Evolutionary conservation across 2,888 invertebrate species (phyloP).

Genomic region (Thumatha senex): DNA sequence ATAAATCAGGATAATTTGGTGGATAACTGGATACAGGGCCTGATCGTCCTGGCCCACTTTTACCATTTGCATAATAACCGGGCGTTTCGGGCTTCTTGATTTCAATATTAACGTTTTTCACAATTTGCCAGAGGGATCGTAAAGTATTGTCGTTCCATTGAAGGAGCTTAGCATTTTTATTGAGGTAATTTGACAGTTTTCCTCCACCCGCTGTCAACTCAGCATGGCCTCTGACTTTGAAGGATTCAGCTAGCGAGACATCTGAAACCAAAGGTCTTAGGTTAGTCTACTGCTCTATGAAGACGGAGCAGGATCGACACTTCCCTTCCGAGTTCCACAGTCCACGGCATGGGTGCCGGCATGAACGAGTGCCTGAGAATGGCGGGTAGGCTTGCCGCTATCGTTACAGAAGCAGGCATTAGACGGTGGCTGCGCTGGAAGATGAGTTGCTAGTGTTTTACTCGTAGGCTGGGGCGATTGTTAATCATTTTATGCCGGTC

Average conservation of each 20-base stretch:
- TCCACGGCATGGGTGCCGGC: too few relatives aligned
- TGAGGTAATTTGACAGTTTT: background rate
- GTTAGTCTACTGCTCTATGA: too few relatives aligned
- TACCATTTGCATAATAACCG: background rate
- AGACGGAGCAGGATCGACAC: too few relatives aligned
- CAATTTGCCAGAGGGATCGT: background rate
- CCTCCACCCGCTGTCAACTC: background rate
- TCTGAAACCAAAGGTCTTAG: background rate
- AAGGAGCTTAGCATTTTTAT: background rate
- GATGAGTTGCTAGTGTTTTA: too few relatives aligned
- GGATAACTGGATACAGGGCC: background rate
- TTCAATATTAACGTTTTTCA: background rate
- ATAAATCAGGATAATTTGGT: background rate
- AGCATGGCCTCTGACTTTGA: background rate
- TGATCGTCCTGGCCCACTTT: background rate
- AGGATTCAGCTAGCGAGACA: background rate
- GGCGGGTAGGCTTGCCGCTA: too few relatives aligned
- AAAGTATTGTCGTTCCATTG: background rate
- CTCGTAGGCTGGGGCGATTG: too few relatives aligned
- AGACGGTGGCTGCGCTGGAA: too few relatives aligned
- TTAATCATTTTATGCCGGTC: background rate
- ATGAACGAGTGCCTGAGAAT: too few relatives aligned
- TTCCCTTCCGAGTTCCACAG: too few relatives aligned
- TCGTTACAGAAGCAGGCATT: too few relatives aligned
- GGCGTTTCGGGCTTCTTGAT: background rate